Evolutionary conservation across 2,797 vertebrate species (phyloP).

Genomic region (Neomorphus geoffroyi): DNA sequence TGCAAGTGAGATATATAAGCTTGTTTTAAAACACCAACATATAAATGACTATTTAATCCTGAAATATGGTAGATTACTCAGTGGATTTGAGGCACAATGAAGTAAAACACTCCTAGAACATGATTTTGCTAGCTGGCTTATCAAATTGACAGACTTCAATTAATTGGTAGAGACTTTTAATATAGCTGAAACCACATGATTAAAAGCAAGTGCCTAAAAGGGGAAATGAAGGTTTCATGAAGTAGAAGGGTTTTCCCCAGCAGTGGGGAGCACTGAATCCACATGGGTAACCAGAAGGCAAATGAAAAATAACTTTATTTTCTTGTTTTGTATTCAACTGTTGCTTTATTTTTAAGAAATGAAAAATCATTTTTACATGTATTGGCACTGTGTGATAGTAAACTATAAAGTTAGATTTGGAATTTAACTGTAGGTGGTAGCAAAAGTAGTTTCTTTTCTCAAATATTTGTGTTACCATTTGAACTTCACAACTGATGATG

Average conservation of each 20-base stretch:
- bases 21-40: neutral
- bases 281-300: neutral
- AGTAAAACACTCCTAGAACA: neutral
- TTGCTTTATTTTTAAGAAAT: neutral
- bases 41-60: neutral
- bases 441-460: constrained; percentile 61
- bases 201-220: constrained; percentile 58
- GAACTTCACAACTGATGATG: constrained; percentile 12
- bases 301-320: neutral
- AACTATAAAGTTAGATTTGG: neutral
- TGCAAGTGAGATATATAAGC: neutral
- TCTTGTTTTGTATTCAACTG: constrained; percentile 2
- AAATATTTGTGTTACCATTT: neutral
- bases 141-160: constrained; percentile 15
- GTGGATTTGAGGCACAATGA: neutral
- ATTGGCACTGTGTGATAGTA: neutral
- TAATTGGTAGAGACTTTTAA: neutral
- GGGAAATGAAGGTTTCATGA: constrained; percentile 26
- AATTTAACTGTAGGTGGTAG: constrained; percentile 65
- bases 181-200: constrained; percentile 2
- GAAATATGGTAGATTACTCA: neutral
- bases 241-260: constrained; percentile 10
- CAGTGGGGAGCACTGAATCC: neutral
- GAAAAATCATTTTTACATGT: neutral
- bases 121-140: neutral